Base-by-base conservation (phyloP, 2,797 vertebrate genomes). In the Florisuga fusca region DNA sequence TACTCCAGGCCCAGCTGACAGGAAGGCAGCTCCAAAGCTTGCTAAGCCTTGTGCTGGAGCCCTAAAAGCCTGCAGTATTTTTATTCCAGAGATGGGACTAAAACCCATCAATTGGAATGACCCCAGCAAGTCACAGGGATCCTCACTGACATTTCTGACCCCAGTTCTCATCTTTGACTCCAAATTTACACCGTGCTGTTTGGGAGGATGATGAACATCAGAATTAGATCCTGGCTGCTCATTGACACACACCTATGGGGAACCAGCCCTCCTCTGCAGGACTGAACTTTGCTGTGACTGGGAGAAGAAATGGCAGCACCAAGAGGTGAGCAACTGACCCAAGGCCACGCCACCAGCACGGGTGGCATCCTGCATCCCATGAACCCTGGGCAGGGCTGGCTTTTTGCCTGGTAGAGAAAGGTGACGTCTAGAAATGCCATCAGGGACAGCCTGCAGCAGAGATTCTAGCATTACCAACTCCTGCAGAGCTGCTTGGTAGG, bases 371-470 rank as follows among this genome's bases (percentile, higher is more conserved):
- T 34, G 61, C 50, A 36, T 11, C 72, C 87, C 54, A 22, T 1
- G 1, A 87, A 62, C 58, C 23, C 36, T 54, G 1, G 1, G 26
- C 0, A 0, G 50, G 50, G 68, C 36, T 4, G 5, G 34, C 34
- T 83, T 61, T 74, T 61, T 1, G 27, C 72, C 83, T 50, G 48
- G 12, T 50, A 68, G 58, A 67, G 66, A 75, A 94, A 88, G 46
- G 43, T 10, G 36, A 34, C 4, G 18, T 54, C 50, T 23, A 75
- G 50, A 86, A 90, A 81, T 14, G 46, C 72, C 64, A 27, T 0
- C 10, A 7, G 72, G 61, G 29, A 92, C 72, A 74, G 64, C 25
- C 59, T 66, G 58, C 41, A 51, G 73, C 0, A 8, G 26, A 82
- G 62, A 16, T 58, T 48, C 76, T 15, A 46, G 71, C 14, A 36